Percentiles rank a stretch among this genome's conserved stretches.
Evolutionary conservation across 2,113 vertebrate species (phyloP).

Genomic region (Phrynosoma blainvillii): DNA sequence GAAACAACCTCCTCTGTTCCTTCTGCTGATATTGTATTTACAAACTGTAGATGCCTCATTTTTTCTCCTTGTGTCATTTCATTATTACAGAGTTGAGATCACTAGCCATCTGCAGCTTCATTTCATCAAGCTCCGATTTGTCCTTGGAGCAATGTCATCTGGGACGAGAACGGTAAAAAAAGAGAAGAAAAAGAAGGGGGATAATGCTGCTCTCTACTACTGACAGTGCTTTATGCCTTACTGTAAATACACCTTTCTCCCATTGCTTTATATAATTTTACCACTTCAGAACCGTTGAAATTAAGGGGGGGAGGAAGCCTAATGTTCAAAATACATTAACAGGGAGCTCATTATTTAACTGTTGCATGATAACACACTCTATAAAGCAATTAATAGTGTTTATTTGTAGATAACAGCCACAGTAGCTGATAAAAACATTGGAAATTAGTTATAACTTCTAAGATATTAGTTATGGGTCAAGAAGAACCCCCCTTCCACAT

Average conservation of each 20-base stretch:
- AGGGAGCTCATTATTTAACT: conserved; percentile 59
- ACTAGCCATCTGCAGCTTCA: conserved; percentile 75
- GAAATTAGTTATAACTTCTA: conserved; percentile 65
- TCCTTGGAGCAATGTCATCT: conserved; percentile 77
- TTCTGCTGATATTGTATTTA: conserved; percentile 65
- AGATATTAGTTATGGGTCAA: conserved; percentile 73
- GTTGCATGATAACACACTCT: conserved; percentile 41
- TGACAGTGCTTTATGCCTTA: conserved; percentile 69
- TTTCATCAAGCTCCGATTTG: conserved; percentile 74
- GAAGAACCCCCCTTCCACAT: conserved; percentile 51
- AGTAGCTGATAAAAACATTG: conserved; percentile 59
- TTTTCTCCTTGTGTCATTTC: conserved; percentile 64
- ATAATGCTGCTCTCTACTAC: conserved; percentile 69
- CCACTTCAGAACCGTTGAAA: conserved; percentile 55
- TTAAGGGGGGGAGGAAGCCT: conserved; percentile 13
- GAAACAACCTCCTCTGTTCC: background rate
- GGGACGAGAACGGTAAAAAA: conserved; percentile 44
- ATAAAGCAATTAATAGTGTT: conserved; percentile 66
- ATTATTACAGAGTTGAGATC: conserved; percentile 75
- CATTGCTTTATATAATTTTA: conserved; percentile 65
- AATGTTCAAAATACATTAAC: conserved; percentile 47
- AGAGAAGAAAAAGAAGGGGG: background rate
- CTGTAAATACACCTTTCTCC: conserved; percentile 65
- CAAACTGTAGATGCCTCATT: conserved; percentile 64
- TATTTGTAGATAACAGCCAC: conserved; percentile 68